A percentile compares a stretch with the other conserved stretches of the same genome.
Evolutionary conservation across 2,797 vertebrate genomes (phyloP).

Genomic region (Megaceryle alcyon): DNA sequence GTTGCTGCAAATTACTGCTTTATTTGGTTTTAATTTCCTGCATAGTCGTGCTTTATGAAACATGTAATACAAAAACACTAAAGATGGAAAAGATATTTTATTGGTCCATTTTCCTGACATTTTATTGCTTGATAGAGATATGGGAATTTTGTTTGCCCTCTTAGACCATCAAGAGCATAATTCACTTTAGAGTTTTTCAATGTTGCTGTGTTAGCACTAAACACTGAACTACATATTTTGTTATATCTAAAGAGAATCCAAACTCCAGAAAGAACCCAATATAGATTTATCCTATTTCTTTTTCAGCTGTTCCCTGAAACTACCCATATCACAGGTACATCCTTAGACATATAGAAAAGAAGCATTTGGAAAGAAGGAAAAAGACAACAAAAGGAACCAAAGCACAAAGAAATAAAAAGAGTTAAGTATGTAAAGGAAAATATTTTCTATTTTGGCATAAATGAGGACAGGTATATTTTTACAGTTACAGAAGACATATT

Average conservation of each 20-base stretch:
- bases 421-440: background rate
- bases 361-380: background rate
- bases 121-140: background rate
- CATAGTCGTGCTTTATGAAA: conserved; percentile 4
- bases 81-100: background rate
- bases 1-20: background rate
- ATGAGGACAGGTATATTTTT: background rate
- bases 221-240: background rate
- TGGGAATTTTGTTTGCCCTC: background rate
- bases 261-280: background rate
- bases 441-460: background rate
- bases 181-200: background rate
- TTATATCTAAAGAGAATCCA: background rate
- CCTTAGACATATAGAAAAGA: background rate
- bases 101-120: background rate
- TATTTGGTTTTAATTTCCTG: conserved; percentile 6
- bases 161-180: background rate
- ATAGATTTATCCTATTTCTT: background rate
- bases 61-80: background rate
- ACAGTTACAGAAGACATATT: background rate
- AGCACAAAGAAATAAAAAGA: background rate
- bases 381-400: background rate
- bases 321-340: background rate
- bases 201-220: background rate
- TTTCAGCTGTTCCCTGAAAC: background rate